A percentile compares a stretch with the other conserved stretches of the same genome.
phyloP scores from a whole-genome alignment of 1,140 invertebrate species.

The Trialeurodes vaporariorum region DNA sequence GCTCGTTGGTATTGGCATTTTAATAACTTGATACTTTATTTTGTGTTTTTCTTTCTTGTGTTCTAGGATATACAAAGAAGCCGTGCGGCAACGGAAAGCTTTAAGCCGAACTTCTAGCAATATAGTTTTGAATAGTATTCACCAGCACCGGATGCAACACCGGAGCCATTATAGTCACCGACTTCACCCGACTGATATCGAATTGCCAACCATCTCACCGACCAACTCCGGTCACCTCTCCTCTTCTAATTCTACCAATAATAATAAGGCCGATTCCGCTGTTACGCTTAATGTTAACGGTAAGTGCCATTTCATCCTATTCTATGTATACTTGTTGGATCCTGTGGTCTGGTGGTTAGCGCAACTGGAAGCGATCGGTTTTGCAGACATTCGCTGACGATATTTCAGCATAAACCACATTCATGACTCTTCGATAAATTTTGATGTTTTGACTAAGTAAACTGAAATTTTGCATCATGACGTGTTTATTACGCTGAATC shows the following conservation, averaged over 20 bases:
- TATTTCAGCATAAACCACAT: too few relatives aligned
- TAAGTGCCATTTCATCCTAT: background rate
- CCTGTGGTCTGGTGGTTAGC: too few relatives aligned
- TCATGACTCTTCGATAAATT: too few relatives aligned
- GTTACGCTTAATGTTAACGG: background rate
- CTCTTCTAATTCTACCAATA: background rate
- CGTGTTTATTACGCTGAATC: too few relatives aligned
- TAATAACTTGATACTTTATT: too few relatives aligned
- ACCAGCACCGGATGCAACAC: constrained; percentile 52
- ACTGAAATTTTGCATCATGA: too few relatives aligned
- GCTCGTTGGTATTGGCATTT: too few relatives aligned
- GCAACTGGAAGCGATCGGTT: too few relatives aligned
- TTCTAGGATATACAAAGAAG: constrained; percentile 63
- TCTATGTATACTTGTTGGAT: too few relatives aligned
- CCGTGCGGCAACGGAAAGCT: constrained; percentile 74
- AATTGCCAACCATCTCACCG: constrained; percentile 20
- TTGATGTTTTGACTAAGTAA: too few relatives aligned
- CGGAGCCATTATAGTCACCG: constrained; percentile 50
- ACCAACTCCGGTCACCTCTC: background rate
- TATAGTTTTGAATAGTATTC: constrained; percentile 67
- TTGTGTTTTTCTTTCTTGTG: constrained; percentile 10
- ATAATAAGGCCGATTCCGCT: background rate
- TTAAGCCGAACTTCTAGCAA: constrained; percentile 67
- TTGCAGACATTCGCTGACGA: too few relatives aligned
- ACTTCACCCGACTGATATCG: constrained; percentile 50